Base-by-base conservation (phyloP, 2,797 vertebrate genomes). In the Netta rufina region DNA sequence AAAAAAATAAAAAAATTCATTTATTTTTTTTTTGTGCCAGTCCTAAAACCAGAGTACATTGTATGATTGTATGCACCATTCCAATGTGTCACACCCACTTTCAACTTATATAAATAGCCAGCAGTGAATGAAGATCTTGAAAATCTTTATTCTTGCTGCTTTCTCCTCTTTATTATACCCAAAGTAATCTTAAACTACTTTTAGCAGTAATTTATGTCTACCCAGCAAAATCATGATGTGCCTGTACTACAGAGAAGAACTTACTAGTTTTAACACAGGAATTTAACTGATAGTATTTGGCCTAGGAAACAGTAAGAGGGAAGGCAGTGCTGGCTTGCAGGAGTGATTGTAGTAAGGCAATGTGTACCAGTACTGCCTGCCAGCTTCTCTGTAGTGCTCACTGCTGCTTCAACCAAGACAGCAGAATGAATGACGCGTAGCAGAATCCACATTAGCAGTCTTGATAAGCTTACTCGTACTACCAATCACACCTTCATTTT, bases 401-500 rank as follows among this genome's bases (percentile, higher is more conserved):
- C 19, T 19, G 22, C 47, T 66, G 53, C 72, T 43, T 73, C 62
- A 47, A 2, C 8, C 67, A 38, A 38, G 11, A 0, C 0, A 17
- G 41, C 36, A n/a, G 36, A 45, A 47, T 3, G 6, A 60, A 30
- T 51, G 24, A 51, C 13, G 8, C 25, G 8, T 51, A 25, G 25
- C 49, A 51, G 49, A 51, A 51, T 51, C 13, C 49, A 14, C 49
- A 51, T 51, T 51, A 57, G 5, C 18, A 30, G n/a, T 30, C 45
- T n/a, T 1, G 0, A 6, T 21, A 45, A 33, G 6, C 27, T 28
- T 32, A 1, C 43, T 41, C 15, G 66, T 61, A 57, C 57, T 56
- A 16, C 62, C 19, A 45, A 21, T 13, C 36, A 75, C 53, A 41
- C 36, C 60, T 56, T n/a, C 54, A 18, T 36, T 58, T 17, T 14